Conservation (phyloP, 2,797 vertebrate species). For the Microchirus variegatus region DNA sequence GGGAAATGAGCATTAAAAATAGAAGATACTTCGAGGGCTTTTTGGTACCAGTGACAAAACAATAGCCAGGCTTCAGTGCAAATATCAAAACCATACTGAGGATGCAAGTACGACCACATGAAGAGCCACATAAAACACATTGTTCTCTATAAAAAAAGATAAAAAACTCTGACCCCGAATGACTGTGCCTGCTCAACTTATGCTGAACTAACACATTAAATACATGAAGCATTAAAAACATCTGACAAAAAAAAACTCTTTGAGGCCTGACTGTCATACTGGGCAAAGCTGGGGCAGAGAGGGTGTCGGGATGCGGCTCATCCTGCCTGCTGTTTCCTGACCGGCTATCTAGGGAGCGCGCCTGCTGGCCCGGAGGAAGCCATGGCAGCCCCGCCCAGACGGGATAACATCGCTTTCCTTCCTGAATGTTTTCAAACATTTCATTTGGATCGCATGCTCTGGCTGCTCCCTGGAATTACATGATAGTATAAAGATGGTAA, state of each 20-base stretch:
- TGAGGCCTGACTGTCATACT: slow-evolving; percentile 46
- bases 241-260: no score
- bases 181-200: no score
- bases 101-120: background rate
- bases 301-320: slow-evolving; percentile 76
- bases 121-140: background rate
- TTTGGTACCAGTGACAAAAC: background rate
- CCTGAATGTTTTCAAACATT: slow-evolving; percentile 73
- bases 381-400: slow-evolving; percentile 66
- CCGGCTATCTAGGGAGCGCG: slow-evolving; percentile 75
- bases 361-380: slow-evolving; percentile 69
- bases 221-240: no score
- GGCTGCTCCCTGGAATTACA: slow-evolving; percentile 62
- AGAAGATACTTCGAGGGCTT: no score
- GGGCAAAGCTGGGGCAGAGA: slow-evolving; percentile 40
- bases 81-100: slow-evolving; percentile 1
- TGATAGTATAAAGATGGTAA: slow-evolving; percentile 29
- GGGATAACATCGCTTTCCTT: slow-evolving; percentile 82
- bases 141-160: background rate
- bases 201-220: no score
- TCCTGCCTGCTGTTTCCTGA: slow-evolving; percentile 81
- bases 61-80: background rate
- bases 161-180: no score
- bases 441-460: slow-evolving; percentile 62
- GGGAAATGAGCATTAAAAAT: no score